Percentiles rank a stretch among this genome's conserved stretches.
Conservation (phyloP, 1,140 invertebrate genomes). For the Gryon sp. region DNA sequence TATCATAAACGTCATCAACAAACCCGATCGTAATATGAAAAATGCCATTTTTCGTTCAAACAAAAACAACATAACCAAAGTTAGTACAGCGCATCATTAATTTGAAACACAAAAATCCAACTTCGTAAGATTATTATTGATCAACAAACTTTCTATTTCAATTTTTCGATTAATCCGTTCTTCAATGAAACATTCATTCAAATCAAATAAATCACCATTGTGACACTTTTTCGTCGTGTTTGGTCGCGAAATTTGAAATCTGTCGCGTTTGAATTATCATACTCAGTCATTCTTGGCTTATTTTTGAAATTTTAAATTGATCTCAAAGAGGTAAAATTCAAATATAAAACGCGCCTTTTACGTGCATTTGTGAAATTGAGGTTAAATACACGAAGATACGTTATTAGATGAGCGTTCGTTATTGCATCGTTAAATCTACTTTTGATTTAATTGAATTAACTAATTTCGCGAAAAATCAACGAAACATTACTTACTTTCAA, state of each 20-base stretch:
- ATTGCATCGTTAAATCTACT: not conserved
- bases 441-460: conserved; percentile 18
- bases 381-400: not conserved
- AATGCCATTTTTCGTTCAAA: conserved; percentile 21
- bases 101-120: conserved; percentile 20
- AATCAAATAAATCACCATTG: not conserved
- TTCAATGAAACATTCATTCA: not conserved
- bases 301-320: conserved; percentile 80
- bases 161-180: too few relatives aligned
- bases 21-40: not conserved
- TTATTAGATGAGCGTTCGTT: conserved; percentile 15
- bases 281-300: conserved; percentile 72
- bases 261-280: conserved; percentile 72
- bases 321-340: conserved; percentile 65
- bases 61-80: conserved; percentile 56
- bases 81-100: not conserved
- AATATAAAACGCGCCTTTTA: conserved; percentile 52
- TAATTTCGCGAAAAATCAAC: conserved; percentile 67
- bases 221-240: too few relatives aligned
- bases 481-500: conserved; percentile 84
- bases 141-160: too few relatives aligned
- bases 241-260: conserved; percentile 66
- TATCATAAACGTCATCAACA: conserved; percentile 20
- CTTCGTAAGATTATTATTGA: too few relatives aligned
- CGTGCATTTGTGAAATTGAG: not conserved